phyloP scores from a whole-genome alignment of 2,113 vertebrate species.

The Melanotaenia duboulayi region DNA sequence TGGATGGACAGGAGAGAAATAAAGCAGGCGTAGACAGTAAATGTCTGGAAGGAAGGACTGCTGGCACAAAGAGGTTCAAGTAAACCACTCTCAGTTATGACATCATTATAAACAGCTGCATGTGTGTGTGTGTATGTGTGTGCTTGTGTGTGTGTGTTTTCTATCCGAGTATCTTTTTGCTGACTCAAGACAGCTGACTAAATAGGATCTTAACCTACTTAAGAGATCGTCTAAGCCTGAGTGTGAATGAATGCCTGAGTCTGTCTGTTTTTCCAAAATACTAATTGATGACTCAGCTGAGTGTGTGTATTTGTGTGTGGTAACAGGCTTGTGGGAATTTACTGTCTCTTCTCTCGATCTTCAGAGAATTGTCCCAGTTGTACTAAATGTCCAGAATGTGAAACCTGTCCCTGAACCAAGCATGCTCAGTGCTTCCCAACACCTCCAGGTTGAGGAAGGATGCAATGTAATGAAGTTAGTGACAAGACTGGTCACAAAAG shows the following conservation, averaged over 20 bases:
- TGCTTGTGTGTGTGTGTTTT: background rate
- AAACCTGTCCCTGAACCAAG: no score
- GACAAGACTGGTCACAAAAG: no score
- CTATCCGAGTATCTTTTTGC: background rate
- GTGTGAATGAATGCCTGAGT: background rate
- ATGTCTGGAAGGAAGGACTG: background rate
- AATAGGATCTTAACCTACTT: constrained; percentile 59
- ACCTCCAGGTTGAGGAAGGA: no score
- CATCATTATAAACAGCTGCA: constrained; percentile 12
- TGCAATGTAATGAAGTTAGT: no score
- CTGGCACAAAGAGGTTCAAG: background rate
- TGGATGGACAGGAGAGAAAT: background rate
- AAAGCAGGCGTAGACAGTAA: background rate
- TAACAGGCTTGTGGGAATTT: constrained; percentile 11
- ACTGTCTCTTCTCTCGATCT: background rate
- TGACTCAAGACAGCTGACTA: constrained; percentile 30
- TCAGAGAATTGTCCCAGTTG: no score
- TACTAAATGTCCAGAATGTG: no score
- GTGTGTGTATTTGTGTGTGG: constrained; percentile 31
- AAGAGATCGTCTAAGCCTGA: background rate
- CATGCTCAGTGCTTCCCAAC: no score
- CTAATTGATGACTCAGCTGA: constrained; percentile 52
- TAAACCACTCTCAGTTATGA: constrained; percentile 21
- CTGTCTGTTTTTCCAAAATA: background rate
- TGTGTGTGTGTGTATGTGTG: background rate